Percentiles rank a stretch among this genome's conserved stretches.
Evolutionary conservation across 2,797 vertebrate genomes (phyloP).

Genomic region (Sebastes jordani): DNA sequence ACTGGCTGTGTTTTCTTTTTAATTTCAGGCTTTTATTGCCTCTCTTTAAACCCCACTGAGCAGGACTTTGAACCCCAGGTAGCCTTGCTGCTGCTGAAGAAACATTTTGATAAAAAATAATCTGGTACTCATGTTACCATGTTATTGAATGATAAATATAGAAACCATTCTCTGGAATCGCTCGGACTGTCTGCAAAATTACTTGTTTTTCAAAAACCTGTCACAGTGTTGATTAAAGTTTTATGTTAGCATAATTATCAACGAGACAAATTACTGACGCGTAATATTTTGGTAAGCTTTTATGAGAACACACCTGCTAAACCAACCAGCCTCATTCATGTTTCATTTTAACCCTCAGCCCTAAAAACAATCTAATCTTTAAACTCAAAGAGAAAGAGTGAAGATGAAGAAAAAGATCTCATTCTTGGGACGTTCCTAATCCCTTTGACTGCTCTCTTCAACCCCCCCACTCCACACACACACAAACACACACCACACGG

Average conservation of each 20-base stretch:
- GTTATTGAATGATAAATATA: slow-evolving; percentile 5
- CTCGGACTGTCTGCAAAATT: neutral
- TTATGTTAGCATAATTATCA: neutral
- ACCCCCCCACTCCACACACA: neutral
- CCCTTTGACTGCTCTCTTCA: slow-evolving; percentile 53
- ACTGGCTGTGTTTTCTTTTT: neutral
- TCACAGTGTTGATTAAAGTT: neutral
- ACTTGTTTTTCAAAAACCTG: neutral
- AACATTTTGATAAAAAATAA: neutral
- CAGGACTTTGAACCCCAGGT: slow-evolving; percentile 3
- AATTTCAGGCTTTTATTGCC: neutral
- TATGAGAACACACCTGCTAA: slow-evolving; percentile 6
- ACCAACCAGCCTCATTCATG: slow-evolving; percentile 38
- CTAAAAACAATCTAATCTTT: slow-evolving; percentile 69
- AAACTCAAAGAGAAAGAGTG: slow-evolving; percentile 34
- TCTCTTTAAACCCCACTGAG: neutral
- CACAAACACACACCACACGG: slow-evolving; percentile 29
- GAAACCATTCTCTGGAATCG: neutral
- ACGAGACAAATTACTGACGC: neutral
- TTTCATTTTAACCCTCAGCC: slow-evolving; percentile 46
- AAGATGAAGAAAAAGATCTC: slow-evolving; percentile 25
- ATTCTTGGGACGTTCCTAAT: slow-evolving; percentile 62
- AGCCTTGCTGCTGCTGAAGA: neutral
- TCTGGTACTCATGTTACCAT: neutral
- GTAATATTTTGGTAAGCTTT: neutral